A percentile compares a stretch with the other conserved stretches of the same genome.
Conservation (phyloP, 1,140 invertebrate species). For the Trypoxylus dichotomus region DNA sequence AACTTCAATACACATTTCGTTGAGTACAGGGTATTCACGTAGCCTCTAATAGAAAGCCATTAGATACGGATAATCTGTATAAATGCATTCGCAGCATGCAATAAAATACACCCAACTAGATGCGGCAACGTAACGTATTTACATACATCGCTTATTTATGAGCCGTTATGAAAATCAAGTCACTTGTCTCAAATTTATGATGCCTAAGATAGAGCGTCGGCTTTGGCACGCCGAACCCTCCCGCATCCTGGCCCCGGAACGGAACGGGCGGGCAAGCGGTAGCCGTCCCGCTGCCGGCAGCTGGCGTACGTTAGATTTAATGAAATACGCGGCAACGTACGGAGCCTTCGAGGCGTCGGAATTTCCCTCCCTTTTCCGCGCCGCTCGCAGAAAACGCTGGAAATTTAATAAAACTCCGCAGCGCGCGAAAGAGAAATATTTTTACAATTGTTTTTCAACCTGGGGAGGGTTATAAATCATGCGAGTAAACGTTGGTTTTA, state of each 20-base stretch:
- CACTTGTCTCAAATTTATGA: neutral
- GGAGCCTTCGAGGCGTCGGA: neutral
- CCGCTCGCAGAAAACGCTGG: neutral
- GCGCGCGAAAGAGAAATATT: neutral
- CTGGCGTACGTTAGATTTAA: neutral
- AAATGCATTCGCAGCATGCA: neutral
- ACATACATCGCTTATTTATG: neutral
- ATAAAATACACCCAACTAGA: neutral
- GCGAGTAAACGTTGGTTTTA: neutral
- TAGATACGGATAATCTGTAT: neutral
- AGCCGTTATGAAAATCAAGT: constrained; percentile 2
- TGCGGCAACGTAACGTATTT: neutral
- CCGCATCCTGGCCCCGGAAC: neutral
- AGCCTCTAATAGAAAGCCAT: neutral
- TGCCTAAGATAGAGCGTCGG: neutral
- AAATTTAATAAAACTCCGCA: neutral
- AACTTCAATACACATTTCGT: too few species aligned
- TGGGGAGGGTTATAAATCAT: neutral
- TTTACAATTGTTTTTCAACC: constrained; percentile 3
- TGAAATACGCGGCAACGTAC: neutral
- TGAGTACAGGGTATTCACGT: too few species aligned
- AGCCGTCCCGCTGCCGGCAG: neutral
- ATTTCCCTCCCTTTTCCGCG: neutral
- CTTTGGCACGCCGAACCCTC: neutral
- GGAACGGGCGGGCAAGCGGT: neutral